Evolutionary conservation across 2,888 invertebrate species (phyloP), one percentile per base, ranked within the genome.

Genomic region (Mythimna albipuncta): DNA sequence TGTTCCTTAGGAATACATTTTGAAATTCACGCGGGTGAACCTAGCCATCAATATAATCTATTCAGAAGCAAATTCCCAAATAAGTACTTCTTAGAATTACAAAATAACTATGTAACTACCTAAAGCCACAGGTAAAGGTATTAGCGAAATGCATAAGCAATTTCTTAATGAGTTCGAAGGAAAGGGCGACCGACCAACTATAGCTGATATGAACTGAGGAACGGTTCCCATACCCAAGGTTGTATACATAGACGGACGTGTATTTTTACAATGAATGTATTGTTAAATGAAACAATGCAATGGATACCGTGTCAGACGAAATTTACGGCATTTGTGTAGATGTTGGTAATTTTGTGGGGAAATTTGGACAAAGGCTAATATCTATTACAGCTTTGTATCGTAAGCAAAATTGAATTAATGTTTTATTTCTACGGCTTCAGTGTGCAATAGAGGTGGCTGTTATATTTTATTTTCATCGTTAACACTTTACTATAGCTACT

Each of bases 271-370:
- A 91, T 90, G 85, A 72, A 41, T 79, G 85, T 85, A 92, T 92
- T 92, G 92, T 92, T 90, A 63, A 78, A 70, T 75, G 75, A 87
- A 88, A 92, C 91, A 92, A 92, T 92, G 86, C 85, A 83, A 85
- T 85, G 85, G 83, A 87, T 87, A 86, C 83, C 76, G 82, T 89
- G 86, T 83, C 86, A 85, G 83, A 74, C 73, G 70, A 83, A 85
- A 85, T 81, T 79, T 72, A 75, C 69, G 76, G 76, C 71, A 59
- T 83, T 80, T 81, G 69, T 66, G 50, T 65, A 68, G 44, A 61
- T 54, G 69, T 75, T 71, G 61, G 66, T 61, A 54, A 76, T 63
- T 38, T 59, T 65, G 66, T 83, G 72, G 59, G 80, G 80, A 65
- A 83, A 75, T 62, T 61, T 66, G 65, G 72, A 83, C 84, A 85